phyloP scores from a whole-genome alignment of 2,113 vertebrate species.

The Tylochromis polylepis region DNA sequence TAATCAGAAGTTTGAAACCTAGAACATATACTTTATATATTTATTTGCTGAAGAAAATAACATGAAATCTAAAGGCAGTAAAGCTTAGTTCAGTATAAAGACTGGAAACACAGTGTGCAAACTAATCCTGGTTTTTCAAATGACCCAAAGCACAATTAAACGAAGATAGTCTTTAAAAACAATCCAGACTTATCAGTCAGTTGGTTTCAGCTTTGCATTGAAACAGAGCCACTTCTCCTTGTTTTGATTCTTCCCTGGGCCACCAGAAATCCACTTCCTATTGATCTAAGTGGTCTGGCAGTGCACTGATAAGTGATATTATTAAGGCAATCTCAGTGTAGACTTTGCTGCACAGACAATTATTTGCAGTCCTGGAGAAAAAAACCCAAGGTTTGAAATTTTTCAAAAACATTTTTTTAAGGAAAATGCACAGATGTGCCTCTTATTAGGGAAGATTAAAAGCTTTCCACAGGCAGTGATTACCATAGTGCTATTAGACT shows the following conservation, averaged over 20 bases:
- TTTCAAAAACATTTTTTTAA: fast-evolving
- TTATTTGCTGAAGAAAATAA: neutral
- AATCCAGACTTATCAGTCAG: too few relatives aligned
- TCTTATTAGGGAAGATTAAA: neutral
- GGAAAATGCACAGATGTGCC: neutral
- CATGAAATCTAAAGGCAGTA: neutral
- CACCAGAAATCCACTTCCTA: neutral
- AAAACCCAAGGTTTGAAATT: neutral
- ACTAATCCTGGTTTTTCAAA: neutral
- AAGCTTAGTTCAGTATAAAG: neutral
- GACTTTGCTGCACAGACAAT: neutral
- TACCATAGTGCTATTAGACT: neutral
- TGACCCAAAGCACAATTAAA: neutral
- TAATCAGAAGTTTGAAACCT: neutral
- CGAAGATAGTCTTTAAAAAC: too few relatives aligned
- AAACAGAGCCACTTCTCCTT: neutral
- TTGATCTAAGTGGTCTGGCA: neutral
- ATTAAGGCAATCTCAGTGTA: neutral
- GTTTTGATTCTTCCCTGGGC: neutral
- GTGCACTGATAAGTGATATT: neutral
- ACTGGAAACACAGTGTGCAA: neutral
- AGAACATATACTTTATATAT: neutral
- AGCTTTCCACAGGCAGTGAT: neutral
- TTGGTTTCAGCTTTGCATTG: neutral
- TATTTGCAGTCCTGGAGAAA: neutral